Conservation (phyloP, 2,113 vertebrate species). For the Tetrao urogallus region DNA sequence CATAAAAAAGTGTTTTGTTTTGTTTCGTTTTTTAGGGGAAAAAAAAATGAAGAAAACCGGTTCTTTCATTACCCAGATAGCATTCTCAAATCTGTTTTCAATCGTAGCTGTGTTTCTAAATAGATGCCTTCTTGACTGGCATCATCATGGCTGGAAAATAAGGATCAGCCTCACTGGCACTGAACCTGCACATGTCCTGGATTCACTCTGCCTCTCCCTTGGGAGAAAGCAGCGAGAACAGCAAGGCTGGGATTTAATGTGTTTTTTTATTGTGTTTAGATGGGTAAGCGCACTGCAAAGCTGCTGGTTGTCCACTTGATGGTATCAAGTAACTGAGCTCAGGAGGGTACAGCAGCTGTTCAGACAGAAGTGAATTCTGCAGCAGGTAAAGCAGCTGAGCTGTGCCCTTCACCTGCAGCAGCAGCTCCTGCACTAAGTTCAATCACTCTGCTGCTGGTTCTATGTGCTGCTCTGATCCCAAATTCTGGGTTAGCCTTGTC, state of each 20-base stretch:
- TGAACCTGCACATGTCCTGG: background rate
- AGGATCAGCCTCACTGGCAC: conserved; percentile 62
- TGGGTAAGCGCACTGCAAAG: background rate
- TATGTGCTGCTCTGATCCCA: background rate
- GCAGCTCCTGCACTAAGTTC: background rate
- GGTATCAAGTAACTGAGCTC: conserved; percentile 53
- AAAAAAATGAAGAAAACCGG: background rate
- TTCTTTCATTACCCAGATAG: background rate
- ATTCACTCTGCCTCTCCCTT: background rate
- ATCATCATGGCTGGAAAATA: conserved; percentile 54
- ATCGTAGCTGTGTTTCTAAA: conserved; percentile 31
- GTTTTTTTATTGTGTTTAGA: background rate
- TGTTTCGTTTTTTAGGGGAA: background rate
- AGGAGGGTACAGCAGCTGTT: background rate
- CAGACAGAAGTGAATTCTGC: background rate
- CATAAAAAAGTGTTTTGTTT: background rate
- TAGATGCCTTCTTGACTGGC: conserved; percentile 63
- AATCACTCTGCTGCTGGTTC: background rate
- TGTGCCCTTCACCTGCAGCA: background rate
- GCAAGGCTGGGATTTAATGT: background rate
- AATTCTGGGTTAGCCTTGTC: rapidly evolving
- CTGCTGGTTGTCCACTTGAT: conserved; percentile 52
- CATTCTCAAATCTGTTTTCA: conserved; percentile 51
- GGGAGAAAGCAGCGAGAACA: conserved; percentile 28
- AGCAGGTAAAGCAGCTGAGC: conserved; percentile 20